Percentiles rank a stretch among this genome's conserved stretches.
phyloP scores from a whole-genome alignment of 2,797 vertebrate genomes.

The Moxostoma hubbsi region DNA sequence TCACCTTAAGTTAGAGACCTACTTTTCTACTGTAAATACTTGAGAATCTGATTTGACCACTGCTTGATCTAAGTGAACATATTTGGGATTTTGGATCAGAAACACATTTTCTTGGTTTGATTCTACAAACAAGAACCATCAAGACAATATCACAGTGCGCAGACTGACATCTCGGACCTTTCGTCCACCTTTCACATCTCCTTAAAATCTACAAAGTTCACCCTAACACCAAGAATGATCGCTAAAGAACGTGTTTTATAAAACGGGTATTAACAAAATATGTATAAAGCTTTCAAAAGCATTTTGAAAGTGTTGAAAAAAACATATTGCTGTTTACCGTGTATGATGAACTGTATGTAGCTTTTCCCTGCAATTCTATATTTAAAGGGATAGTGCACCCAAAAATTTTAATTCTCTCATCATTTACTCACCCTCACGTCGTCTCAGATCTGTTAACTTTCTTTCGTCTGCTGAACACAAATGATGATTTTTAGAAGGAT shows the following conservation, averaged over 20 bases:
- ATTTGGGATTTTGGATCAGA: not conserved
- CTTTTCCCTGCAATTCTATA: not conserved
- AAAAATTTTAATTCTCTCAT: too few species aligned
- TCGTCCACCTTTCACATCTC: not conserved
- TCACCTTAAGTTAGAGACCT: slow-evolving; percentile 14
- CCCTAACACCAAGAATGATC: slow-evolving; percentile 36
- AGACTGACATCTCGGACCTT: not conserved
- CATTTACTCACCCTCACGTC: too few species aligned
- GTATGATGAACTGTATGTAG: not conserved
- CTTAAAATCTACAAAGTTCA: slow-evolving; percentile 6
- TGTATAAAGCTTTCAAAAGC: slow-evolving; percentile 77
- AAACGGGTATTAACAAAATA: slow-evolving; percentile 77
- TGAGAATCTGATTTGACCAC: slow-evolving; percentile 7
- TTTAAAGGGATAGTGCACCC: not conserved
- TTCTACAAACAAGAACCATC: not conserved
- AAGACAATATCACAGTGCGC: not conserved
- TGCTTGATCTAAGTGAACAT: not conserved
- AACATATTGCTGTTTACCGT: slow-evolving; percentile 58
- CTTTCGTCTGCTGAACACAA: too few species aligned
- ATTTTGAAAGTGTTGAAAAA: slow-evolving; percentile 77
- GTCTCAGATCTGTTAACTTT: too few species aligned
- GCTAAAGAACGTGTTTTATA: slow-evolving; percentile 67
- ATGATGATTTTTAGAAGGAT: too few species aligned
- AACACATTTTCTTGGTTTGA: slow-evolving; percentile 6
- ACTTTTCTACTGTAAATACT: slow-evolving; percentile 16